Evolutionary conservation across 2,888 invertebrate genomes (phyloP).

Genomic region (Drosophila emarginata): DNA sequence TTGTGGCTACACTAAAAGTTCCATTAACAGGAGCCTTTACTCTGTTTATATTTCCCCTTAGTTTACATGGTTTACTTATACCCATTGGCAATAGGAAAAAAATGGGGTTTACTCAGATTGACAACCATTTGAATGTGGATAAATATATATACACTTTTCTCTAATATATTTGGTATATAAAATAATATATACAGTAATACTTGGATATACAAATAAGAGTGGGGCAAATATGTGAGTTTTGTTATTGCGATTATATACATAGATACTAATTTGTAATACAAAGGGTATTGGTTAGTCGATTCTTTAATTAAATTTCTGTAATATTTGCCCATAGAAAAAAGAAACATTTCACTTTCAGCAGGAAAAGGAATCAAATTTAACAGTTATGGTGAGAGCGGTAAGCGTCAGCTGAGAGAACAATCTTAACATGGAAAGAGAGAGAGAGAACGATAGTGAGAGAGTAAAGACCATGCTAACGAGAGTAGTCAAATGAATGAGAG

Average conservation of each 20-base stretch:
- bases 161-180: no score
- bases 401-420: background rate
- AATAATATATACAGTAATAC: no score
- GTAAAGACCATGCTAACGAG: background rate
- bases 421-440: background rate
- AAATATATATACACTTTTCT: no score
- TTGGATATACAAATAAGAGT: no score
- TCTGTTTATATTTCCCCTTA: background rate
- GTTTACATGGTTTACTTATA: background rate
- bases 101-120: background rate
- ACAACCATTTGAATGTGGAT: no score
- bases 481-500: background rate
- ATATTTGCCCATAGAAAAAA: background rate
- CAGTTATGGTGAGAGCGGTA: constrained; percentile 1
- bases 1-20: background rate
- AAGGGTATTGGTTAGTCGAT: background rate
- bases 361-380: constrained; percentile 3
- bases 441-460: constrained; percentile 13
- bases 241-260: no score
- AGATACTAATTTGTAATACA: background rate
- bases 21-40: background rate
- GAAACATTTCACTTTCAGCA: constrained; percentile 7
- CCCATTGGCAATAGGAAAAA: background rate
- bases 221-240: no score
- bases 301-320: background rate